Base-by-base conservation (phyloP, 1,140 invertebrate species). In the Samia ricini region DNA sequence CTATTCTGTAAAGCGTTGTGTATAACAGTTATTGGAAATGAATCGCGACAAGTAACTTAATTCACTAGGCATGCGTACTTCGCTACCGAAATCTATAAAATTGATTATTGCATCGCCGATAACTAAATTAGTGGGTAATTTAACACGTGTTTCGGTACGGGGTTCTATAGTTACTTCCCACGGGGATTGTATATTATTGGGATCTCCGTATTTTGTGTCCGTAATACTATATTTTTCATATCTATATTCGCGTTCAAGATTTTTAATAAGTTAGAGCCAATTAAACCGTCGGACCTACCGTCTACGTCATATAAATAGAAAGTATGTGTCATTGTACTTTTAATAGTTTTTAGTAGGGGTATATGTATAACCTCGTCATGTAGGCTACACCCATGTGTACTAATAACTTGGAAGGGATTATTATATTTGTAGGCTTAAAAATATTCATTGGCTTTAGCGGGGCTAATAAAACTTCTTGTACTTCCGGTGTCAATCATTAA, bases 211-310 rank as follows among this genome's bases (percentile, higher is more conserved):
- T 59, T 59, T 55, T 55, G 58, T 1, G 61, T 69, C 12, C 23
- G 23, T 33, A 73, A 56, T 19, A 60, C 26, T 59, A 60, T 4
- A 52, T 63, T 64, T 51, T 68, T 62, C 60, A 72, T 67, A 51
- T 77, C 66, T 8, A 72, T 64, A 2, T 55, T 67, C 15, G 69
- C 66, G 0, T 68, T 50, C 50, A 74, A 49, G 50, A 69, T 33
- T 42, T 63, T 70, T 55, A 76, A 66, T 36, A 77, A 42, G 50
- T 74, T 62, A 15, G 26, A 63, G 15, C 70, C 75, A 33, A 77
- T 66, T 20, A 77, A 55, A 5, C 75, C 72, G 50, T 74, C 72
- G 19, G 71, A 75, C 7, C 42, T 52, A 20, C 18, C 42, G 33
- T 71, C 70, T 2, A 72, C 62, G 29, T 50, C 49, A 55, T 70